These are phyloP conservation scores for Catocala nupta DNA, from an alignment of 2,888 invertebrate genomes.

Conservation along the genomic window DNA sequence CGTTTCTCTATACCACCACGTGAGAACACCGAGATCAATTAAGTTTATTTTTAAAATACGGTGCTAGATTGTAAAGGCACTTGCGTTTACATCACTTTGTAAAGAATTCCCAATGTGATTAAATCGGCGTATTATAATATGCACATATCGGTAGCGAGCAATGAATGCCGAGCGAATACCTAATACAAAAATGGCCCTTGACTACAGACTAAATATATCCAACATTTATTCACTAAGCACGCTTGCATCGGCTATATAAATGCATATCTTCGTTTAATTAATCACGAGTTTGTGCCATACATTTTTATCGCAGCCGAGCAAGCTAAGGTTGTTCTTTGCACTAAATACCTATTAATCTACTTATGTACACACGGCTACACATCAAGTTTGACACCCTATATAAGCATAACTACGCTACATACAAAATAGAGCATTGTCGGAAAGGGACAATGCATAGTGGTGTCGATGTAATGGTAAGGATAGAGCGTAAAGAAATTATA, in stretches of 20 bases:
- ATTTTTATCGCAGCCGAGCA: slow-evolving; percentile 7
- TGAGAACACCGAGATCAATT: slow-evolving; percentile 35
- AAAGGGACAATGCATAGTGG: too few relatives aligned
- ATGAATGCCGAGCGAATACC: slow-evolving; percentile 58
- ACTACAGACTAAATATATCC: background rate
- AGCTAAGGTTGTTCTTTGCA: background rate
- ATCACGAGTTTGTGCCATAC: slow-evolving; percentile 11
- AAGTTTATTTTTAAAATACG: too few relatives aligned
- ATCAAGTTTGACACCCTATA: background rate
- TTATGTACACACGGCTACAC: too few relatives aligned
- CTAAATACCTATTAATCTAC: slow-evolving; percentile 2
- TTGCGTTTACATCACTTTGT: slow-evolving; percentile 34
- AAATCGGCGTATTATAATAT: slow-evolving; percentile 47
- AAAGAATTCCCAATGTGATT: slow-evolving; percentile 39
- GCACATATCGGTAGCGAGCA: slow-evolving; percentile 45
- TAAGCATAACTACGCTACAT: too few relatives aligned
- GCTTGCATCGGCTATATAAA: slow-evolving; percentile 4
- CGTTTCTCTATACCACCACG: slow-evolving; percentile 36
- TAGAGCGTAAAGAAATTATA: too few relatives aligned
- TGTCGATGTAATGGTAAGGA: too few relatives aligned
- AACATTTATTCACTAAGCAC: background rate
- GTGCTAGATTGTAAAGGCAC: slow-evolving; percentile 25
- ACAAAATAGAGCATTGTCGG: too few relatives aligned
- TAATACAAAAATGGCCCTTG: slow-evolving; percentile 42
- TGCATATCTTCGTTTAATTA: slow-evolving; percentile 8